Evolutionary conservation across 2,888 invertebrate species (phyloP).

Genomic region (Sesia apiformis): DNA sequence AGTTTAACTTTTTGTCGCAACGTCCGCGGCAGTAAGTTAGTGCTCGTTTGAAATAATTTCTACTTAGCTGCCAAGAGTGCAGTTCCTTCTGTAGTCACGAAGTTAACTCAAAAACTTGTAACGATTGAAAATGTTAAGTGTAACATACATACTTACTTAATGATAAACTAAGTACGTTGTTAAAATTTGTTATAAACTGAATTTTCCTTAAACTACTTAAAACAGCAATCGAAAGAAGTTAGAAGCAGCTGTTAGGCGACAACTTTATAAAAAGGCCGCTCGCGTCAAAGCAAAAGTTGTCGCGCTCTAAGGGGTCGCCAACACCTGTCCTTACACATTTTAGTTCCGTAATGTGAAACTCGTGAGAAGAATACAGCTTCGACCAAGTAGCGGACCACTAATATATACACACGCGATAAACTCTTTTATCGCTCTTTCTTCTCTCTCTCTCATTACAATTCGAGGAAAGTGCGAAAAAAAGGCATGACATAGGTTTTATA

Average conservation of each 20-base stretch:
- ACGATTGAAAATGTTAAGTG: not conserved
- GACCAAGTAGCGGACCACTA: constrained; percentile 16
- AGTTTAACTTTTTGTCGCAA: no score
- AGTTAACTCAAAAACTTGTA: not conserved
- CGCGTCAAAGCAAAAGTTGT: constrained; percentile 13
- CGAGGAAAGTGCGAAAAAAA: not conserved
- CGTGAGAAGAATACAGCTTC: constrained; percentile 38
- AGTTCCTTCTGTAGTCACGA: not conserved
- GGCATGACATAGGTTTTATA: not conserved
- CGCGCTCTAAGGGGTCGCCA: constrained; percentile 7
- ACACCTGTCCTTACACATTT: constrained; percentile 24
- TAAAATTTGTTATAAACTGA: not conserved
- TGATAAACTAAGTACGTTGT: not conserved
- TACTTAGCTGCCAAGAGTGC: no score
- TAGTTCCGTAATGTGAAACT: constrained; percentile 30
- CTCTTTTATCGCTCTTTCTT: not conserved
- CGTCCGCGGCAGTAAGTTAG: no score
- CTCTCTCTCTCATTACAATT: not conserved
- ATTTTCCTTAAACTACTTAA: constrained; percentile 18
- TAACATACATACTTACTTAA: not conserved
- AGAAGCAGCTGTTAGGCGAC: constrained; percentile 18
- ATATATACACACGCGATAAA: not conserved
- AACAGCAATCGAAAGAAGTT: constrained; percentile 29
- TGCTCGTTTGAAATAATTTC: no score
- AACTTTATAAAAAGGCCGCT: constrained; percentile 20